phyloP scores from a whole-genome alignment of 2,113 vertebrate genomes.

The Ramphastos sulfuratus region DNA sequence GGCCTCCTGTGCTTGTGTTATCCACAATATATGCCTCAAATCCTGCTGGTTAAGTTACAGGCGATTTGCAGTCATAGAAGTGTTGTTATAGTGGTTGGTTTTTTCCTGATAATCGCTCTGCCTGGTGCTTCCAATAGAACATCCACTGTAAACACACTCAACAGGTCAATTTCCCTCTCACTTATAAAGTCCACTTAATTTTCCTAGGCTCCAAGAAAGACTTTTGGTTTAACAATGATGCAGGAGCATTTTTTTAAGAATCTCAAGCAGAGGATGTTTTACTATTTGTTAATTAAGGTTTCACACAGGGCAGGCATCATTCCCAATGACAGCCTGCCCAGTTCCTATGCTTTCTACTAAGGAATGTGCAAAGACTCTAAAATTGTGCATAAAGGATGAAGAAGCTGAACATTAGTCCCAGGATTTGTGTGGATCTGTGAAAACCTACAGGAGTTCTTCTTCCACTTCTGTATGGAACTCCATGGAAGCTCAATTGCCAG shows the following conservation, averaged over 20 bases:
- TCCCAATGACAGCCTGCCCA: background rate
- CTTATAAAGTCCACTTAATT: slow-evolving; percentile 7
- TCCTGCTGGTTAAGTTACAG: background rate
- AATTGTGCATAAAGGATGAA: background rate
- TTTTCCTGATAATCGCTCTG: background rate
- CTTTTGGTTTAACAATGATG: background rate
- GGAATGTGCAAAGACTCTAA: background rate
- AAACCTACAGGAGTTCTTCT: background rate
- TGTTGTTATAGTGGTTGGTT: background rate
- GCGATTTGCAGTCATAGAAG: background rate
- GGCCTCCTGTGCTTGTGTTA: background rate
- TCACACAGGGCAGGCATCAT: background rate
- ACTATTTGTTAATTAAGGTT: background rate
- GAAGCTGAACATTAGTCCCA: background rate
- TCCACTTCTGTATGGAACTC: background rate
- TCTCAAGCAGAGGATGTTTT: background rate
- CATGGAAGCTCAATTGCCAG: background rate
- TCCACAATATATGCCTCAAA: background rate
- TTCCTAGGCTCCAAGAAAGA: background rate
- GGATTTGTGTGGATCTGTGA: background rate
- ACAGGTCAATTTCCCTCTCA: background rate
- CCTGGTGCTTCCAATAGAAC: background rate
- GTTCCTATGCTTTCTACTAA: background rate
- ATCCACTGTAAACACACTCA: background rate
- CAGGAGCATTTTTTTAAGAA: background rate